Evolutionary conservation across 2,113 vertebrate species (phyloP).

Genomic region (Rhinolophus sinicus): DNA sequence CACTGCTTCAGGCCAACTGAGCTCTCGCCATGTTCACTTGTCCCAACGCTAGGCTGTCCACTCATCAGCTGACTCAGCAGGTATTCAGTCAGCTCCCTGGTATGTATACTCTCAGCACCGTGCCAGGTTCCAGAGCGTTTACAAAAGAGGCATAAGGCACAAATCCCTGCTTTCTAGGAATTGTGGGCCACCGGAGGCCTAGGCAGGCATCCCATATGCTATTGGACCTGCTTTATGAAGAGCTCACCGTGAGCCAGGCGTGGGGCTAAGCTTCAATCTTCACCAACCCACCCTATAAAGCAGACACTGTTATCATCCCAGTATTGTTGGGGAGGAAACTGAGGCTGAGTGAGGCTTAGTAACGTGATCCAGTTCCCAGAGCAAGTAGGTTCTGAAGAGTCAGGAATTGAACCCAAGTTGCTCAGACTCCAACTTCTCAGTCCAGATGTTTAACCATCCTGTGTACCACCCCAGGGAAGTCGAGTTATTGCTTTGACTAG

Average conservation of each 20-base stretch:
- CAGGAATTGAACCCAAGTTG: not conserved
- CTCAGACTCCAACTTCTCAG: not conserved
- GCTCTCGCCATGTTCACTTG: accelerated
- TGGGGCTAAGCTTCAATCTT: not conserved
- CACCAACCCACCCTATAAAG: accelerated
- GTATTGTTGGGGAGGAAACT: not conserved
- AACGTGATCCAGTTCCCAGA: not conserved
- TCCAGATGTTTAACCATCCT: accelerated
- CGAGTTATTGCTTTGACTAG: not conserved
- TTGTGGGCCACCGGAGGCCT: not conserved
- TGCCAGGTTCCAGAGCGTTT: not conserved
- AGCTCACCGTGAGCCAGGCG: not conserved
- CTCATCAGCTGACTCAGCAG: not conserved
- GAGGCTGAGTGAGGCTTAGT: not conserved
- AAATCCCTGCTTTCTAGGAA: not conserved
- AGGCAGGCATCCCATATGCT: not conserved
- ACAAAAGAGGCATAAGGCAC: not conserved
- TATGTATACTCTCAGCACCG: accelerated
- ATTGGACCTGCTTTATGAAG: too few relatives aligned
- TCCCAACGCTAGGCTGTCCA: accelerated
- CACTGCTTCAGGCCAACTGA: too few relatives aligned
- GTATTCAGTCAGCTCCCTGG: accelerated
- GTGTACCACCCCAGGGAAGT: too few relatives aligned
- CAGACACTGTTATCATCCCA: accelerated
- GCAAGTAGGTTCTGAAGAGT: not conserved